Evolutionary conservation across 2,797 vertebrate species (phyloP), one percentile per base, ranked within the genome.

Genomic region (Anas acuta): DNA sequence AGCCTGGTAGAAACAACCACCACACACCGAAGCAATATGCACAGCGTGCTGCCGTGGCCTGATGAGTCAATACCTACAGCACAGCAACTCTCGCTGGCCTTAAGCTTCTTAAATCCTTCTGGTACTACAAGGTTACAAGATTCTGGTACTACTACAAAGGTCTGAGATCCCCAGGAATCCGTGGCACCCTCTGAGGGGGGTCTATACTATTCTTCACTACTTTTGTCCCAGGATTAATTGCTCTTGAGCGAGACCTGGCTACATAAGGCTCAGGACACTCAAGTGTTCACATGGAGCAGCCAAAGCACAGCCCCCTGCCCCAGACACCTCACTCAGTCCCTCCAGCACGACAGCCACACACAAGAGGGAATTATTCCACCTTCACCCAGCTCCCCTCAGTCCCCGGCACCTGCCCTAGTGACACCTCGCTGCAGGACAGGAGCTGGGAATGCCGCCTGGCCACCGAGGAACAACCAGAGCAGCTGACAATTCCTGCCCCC

Each of bases 221-320:
- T 72, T 76, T 45, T 17, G 32, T 15, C 8, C 54, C 8, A 1
- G 0, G 47, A 86, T 11, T 37, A 25, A 67, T 84, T 85, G 28
- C 51, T 70, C 45, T 65, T 20, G 14, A 65, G 39, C 23, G 33
- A 54, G 54, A 67, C 26, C 15, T 84, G 54, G 82, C 18, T 35
- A 49, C 5, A 14, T 43, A 43, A 45, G 33, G 47, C 19, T 74
- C 21, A 66, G 78, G 66, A 33, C 32, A 10, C 60, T 21, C 1
- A 6, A 69, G 58, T 54, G n/a, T 54, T 72, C 45, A n/a, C 15
- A 19, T 0, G 20, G n/a, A 87, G 23, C 37, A 64, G 62, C 39
- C 37, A 57, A 33, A 89, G 25, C 45, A 62, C 0, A 0, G 60
- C 1, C 0, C 20, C 10, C 8, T 25, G 33, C 49, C 35, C 30